Percentiles rank a stretch among this genome's conserved stretches.
Evolutionary conservation across 2,797 vertebrate genomes (phyloP).

Genomic region (Schizopygopsis pylzovi): DNA sequence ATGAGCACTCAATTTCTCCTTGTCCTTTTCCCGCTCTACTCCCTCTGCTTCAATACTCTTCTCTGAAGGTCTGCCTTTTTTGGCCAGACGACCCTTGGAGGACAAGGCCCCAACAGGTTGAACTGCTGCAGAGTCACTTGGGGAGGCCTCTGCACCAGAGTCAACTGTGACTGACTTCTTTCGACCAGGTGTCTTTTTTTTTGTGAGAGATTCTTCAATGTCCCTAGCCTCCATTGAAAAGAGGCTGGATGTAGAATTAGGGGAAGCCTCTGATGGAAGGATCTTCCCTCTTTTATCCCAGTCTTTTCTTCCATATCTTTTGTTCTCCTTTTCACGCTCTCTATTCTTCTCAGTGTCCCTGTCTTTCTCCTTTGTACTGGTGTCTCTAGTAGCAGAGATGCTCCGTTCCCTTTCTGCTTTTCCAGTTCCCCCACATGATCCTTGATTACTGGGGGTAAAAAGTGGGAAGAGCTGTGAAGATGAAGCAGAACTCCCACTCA

Average conservation of each 20-base stretch:
- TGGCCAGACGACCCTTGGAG: conserved; percentile 83
- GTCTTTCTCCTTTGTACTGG: conserved; percentile 84
- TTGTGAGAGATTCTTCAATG: conserved; percentile 82
- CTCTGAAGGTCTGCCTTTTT: conserved; percentile 84
- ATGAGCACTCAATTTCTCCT: conserved; percentile 72
- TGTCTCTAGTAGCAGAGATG: conserved; percentile 69
- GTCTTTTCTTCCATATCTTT: conserved; percentile 85
- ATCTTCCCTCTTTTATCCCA: conserved; percentile 88
- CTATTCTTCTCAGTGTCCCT: conserved; percentile 87
- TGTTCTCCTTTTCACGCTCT: conserved; percentile 96
- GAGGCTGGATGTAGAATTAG: conserved; percentile 79
- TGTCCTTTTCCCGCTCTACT: conserved; percentile 79
- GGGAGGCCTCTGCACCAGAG: conserved; percentile 72
- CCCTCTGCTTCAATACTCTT: conserved; percentile 81
- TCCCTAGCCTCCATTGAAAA: conserved; percentile 85
- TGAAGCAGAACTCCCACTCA: conserved; percentile 79
- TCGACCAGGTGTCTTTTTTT: conserved; percentile 87
- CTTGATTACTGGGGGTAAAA: conserved; percentile 85
- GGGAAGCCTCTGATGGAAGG: conserved; percentile 82
- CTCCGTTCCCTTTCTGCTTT: conserved; percentile 83
- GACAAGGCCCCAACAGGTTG: conserved; percentile 65
- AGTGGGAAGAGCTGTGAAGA: conserved; percentile 89
- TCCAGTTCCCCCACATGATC: conserved; percentile 72
- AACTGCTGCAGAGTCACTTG: conserved; percentile 76
- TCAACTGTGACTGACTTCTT: conserved; percentile 85